Conservation (phyloP, 1,140 invertebrate species). For the Solenopsis fugax region DNA sequence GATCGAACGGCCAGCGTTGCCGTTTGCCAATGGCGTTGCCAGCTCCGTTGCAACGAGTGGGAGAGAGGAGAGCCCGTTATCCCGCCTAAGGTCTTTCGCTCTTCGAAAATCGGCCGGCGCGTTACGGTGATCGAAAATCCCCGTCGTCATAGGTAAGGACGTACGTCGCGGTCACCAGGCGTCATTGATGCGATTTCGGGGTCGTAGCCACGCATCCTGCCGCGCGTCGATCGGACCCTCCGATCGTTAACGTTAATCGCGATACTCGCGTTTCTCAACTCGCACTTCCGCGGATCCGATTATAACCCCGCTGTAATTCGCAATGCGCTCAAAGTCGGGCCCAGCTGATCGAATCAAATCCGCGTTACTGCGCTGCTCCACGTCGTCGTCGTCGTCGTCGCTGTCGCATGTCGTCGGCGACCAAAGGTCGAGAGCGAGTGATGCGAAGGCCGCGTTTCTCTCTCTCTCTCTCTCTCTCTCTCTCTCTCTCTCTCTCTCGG, state of each 20-base stretch:
- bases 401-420: neutral
- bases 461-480: too few species aligned
- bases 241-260: neutral
- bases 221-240: neutral
- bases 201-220: neutral
- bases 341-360: neutral
- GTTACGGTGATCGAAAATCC: conserved; percentile 62
- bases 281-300: neutral
- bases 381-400: neutral
- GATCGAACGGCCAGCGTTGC: conserved; percentile 63
- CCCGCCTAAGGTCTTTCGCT: conserved; percentile 59
- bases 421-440: conserved; percentile 7
- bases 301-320: neutral
- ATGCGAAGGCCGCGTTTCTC: neutral
- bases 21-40: conserved; percentile 75
- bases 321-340: neutral
- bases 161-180: neutral
- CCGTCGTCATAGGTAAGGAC: conserved; percentile 22
- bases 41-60: conserved; percentile 69
- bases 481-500: too few species aligned
- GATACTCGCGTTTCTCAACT: neutral
- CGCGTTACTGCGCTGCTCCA: neutral
- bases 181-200: neutral
- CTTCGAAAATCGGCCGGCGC: conserved; percentile 68
- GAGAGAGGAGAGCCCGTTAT: conserved; percentile 59